phyloP scores from a whole-genome alignment of 1,140 invertebrate genomes.

The Rhysida immarginata region DNA sequence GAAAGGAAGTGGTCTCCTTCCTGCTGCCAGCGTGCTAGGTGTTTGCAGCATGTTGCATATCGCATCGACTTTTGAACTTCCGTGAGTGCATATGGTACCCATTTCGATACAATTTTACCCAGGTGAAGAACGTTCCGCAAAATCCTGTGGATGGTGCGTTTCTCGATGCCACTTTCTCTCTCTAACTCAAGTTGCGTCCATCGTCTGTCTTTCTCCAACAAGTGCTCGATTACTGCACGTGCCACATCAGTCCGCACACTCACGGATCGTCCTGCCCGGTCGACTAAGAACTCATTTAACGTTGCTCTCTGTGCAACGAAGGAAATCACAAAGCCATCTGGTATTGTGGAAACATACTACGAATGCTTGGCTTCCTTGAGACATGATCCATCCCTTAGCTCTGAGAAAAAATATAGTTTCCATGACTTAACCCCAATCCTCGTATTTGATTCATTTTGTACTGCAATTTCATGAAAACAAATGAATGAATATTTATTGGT shows the following conservation, averaged over 20 bases:
- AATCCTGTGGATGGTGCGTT: not conserved
- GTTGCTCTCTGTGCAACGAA: no score
- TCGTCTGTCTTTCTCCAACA: not conserved
- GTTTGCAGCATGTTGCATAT: conserved; percentile 13
- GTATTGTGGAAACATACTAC: no score
- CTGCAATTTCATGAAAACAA: no score
- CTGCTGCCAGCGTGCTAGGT: conserved; percentile 17
- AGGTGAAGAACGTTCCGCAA: not conserved
- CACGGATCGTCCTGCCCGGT: not conserved
- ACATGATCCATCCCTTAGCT: no score
- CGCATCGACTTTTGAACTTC: not conserved
- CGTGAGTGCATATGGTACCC: not conserved
- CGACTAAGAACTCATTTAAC: no score
- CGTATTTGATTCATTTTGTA: no score
- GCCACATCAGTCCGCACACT: not conserved
- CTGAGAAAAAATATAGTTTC: no score
- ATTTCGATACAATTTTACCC: not conserved
- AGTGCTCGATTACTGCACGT: not conserved
- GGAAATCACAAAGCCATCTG: no score
- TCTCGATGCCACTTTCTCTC: no score
- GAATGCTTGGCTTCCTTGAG: no score
- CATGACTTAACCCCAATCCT: no score
- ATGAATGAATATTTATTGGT: no score
- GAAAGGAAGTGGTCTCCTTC: conserved; percentile 17
- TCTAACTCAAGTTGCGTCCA: not conserved